Conservation (phyloP, 2,888 invertebrate species). For the Hirtodrosophila duncani region DNA sequence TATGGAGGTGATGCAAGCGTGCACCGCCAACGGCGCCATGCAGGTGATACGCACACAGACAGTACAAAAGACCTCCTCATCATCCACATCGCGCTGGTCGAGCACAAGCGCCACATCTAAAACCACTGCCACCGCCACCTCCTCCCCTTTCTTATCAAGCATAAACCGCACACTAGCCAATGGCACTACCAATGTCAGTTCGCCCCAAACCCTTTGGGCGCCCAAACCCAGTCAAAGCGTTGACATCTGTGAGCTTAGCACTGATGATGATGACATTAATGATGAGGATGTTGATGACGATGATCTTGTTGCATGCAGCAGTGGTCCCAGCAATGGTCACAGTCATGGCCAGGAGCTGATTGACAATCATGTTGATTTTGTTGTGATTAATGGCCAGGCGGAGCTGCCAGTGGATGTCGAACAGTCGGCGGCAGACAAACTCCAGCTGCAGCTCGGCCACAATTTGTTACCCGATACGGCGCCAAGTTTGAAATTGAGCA, state of each 20-base stretch:
- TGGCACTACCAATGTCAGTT: constrained; percentile 6
- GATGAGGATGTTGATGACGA: constrained; percentile 39
- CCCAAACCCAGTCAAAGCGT: constrained; percentile 41
- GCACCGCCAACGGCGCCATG: constrained; percentile 82
- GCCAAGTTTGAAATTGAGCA: constrained; percentile 78
- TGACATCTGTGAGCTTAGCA: constrained; percentile 66
- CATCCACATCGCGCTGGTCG: constrained; percentile 77
- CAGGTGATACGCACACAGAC: constrained; percentile 84
- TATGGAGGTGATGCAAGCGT: constrained; percentile 85
- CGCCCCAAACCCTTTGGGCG: constrained; percentile 26
- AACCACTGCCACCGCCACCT: constrained; percentile 49
- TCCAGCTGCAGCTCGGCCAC: constrained; percentile 54
- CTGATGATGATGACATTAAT: constrained; percentile 46
- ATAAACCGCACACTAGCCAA: constrained; percentile 26
- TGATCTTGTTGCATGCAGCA: constrained; percentile 11
- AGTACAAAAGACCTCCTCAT: constrained; percentile 78
- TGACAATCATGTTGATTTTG: constrained; percentile 61
- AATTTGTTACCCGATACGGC: constrained; percentile 76
- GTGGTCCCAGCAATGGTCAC: constrained; percentile 14
- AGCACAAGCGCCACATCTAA: constrained; percentile 54
- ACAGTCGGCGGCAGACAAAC: constrained; percentile 36
- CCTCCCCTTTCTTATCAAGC: no score
- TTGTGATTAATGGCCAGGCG: constrained; percentile 61
- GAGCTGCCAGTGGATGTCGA: constrained; percentile 31
- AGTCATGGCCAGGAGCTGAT: constrained; percentile 53